Base-by-base conservation (phyloP, 2,113 vertebrate genomes). In the Arenaria interpres region DNA sequence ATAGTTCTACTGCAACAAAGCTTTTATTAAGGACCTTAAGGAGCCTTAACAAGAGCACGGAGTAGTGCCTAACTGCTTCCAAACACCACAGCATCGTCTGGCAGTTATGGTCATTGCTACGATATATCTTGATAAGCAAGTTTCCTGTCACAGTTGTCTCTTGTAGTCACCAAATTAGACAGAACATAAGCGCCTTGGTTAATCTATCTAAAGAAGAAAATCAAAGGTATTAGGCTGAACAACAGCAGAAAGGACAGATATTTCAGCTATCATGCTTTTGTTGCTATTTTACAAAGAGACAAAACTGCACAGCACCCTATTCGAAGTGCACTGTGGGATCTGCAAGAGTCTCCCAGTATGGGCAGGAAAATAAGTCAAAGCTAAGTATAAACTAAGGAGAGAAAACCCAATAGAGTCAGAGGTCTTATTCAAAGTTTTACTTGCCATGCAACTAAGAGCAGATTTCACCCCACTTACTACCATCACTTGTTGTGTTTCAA, bases 231-330 rank as follows among this genome's bases (percentile, higher is more conserved):
- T n/a, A 12, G 39, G 33, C 66, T 68, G 67, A 69, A n/a, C 4
- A 5, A 10, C 17, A 72, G 46, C 2, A 0, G 32, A 51, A 27
- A 12, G 35, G 25, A 33, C 0, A 1, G 64, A n/a, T 72, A 39
- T 56, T 89, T 64, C 43, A 27, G 18, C 21, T 41, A 23, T 35
- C 2, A 0, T 13, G 30, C 14, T 88, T 69, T 30, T 50, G 8
- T 22, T 32, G 53, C 37, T 82, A 6, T 51, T 77, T 87, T 67
- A 24, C 33, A 5, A 50, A 76, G 51, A 23, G 28, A 24, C 9
- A 13, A 3, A 45, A 33, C 25, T 18, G 21, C 53, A 32, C 27
- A 45, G 68, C 19, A 20, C 81, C 32, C 37, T 22, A 13, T 25
- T 32, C 22, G 16, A 25, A 87, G 32, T 10, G 6, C 53, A 16